These are phyloP conservation scores for Trichoplusia ni DNA, from an alignment of 1,140 invertebrate genomes.

Conservation along the genomic window DNA sequence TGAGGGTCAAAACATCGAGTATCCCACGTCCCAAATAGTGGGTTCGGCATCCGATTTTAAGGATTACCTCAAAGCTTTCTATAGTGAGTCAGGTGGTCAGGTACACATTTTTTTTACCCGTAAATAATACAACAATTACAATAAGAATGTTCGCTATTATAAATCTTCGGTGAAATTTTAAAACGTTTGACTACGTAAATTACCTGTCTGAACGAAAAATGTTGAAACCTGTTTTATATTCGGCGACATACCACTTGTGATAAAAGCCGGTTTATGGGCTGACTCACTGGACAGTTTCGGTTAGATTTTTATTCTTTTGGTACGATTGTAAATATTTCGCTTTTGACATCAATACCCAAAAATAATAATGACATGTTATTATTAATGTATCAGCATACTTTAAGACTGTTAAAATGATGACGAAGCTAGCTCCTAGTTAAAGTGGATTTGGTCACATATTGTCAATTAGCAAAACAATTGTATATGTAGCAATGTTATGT, in stretches of 20 bases:
- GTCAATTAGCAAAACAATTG: too few species aligned
- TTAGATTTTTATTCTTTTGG: not conserved
- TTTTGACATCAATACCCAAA: too few species aligned
- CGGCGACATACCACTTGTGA: conserved; percentile 7
- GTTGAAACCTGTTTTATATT: conserved; percentile 14
- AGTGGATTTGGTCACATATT: too few species aligned
- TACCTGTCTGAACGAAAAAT: conserved; percentile 2
- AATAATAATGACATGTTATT: too few species aligned
- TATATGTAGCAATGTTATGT: too few species aligned
- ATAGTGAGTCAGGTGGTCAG: conserved; percentile 43
- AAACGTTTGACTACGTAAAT: conserved; percentile 9
- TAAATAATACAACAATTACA: conserved; percentile 29
- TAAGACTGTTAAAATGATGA: too few species aligned
- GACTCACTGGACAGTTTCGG: conserved; percentile 6
- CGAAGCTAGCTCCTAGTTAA: too few species aligned
- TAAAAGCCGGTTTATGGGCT: conserved; percentile 14
- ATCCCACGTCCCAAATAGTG: conserved; percentile 14
- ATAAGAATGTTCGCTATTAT: conserved; percentile 31
- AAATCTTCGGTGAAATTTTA: conserved; percentile 13
- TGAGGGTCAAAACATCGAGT: conserved; percentile 22
- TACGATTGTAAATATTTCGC: too few species aligned
- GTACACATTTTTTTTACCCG: conserved; percentile 43
- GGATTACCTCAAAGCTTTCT: conserved; percentile 45
- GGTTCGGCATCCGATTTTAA: conserved; percentile 2
- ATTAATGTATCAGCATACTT: too few species aligned